Base-by-base conservation (phyloP, 1,140 invertebrate species). In the Dinoponera quadriceps region DNA sequence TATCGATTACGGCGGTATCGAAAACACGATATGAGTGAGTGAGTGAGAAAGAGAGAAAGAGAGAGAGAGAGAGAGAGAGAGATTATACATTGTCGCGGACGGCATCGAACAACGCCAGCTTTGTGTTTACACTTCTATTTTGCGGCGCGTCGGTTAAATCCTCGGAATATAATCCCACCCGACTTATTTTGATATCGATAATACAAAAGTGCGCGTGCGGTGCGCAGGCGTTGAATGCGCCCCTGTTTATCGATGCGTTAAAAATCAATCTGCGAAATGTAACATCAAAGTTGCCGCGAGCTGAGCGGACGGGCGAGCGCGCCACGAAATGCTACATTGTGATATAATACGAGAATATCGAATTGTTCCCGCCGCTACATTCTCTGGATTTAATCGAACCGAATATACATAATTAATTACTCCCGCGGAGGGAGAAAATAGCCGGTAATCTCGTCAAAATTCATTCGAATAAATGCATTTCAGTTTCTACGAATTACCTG, bases 331-430 rank as follows among this genome's bases (percentile, higher is more conserved):
- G 68, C 57, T 38, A 38, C 18, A 16, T 69, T 69, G 65, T 29
- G 57, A 59, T 7, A 48, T 80, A 80, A 80, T 68, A 78, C 20
- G 75, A 0, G 11, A 69, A 51, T 55, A 69, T 69, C 69, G 51
- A 80, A 69, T 69, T 59, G 57, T 69, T 63, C 63, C 51, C 29
- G 51, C 68, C 63, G 22, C 48, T 29, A 66, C 33, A 48, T 29
- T 59, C 51, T 14, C 65, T 33, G 65, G 33, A 69, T 80, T 80
- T 59, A 22, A 80, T 57, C 33, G 62, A 69, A 44, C 44, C 65
- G 27, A 69, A 80, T 80, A 48, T 80, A 20, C 63, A 80, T 80
- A 80, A 80, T 69, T 80, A 80, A 80, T 80, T 69, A 80, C 22
- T 22, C 57, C n/a, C 38, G 38, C 38, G 38, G 3, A 22, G 22